Evolutionary conservation across 2,888 invertebrate species (phyloP).

Genomic region (Aphrophora alni): DNA sequence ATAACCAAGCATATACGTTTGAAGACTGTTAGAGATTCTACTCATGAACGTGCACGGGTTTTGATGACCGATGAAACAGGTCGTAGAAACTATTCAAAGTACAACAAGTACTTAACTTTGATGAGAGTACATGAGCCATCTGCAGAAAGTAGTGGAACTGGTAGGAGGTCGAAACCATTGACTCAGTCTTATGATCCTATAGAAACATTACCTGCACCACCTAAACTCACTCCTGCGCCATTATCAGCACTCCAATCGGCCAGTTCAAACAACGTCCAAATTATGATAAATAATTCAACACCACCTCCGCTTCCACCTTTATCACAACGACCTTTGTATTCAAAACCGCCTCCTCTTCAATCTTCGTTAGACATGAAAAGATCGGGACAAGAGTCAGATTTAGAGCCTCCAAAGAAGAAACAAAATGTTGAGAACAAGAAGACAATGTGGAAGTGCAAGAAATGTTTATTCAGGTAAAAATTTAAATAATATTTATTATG

Average conservation of each 20-base stretch:
- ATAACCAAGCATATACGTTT: slow-evolving; percentile 94
- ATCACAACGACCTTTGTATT: slow-evolving; percentile 12
- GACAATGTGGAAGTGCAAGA: slow-evolving; percentile 88
- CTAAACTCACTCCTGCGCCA: slow-evolving; percentile 34
- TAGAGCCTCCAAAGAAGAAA: slow-evolving; percentile 47
- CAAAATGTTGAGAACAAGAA: slow-evolving; percentile 66
- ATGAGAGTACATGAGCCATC: slow-evolving; percentile 59
- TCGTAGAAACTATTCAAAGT: slow-evolving; percentile 89
- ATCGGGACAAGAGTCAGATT: slow-evolving; percentile 36
- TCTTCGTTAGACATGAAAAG: slow-evolving; percentile 55
- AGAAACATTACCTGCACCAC: slow-evolving; percentile 36
- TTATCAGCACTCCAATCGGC: slow-evolving; percentile 18
- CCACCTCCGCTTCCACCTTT: slow-evolving; percentile 21
- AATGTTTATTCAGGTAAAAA: slow-evolving; percentile 83
- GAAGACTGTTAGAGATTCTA: slow-evolving; percentile 83
- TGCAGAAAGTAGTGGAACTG: slow-evolving; percentile 47
- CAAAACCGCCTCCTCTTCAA: slow-evolving; percentile 39
- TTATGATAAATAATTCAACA: slow-evolving; percentile 38
- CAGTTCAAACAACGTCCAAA: slow-evolving; percentile 22
- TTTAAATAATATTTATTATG: neutral
- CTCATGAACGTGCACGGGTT: slow-evolving; percentile 81
- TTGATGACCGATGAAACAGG: slow-evolving; percentile 93
- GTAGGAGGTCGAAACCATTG: slow-evolving; percentile 37
- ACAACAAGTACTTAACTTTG: slow-evolving; percentile 85
- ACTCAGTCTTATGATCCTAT: slow-evolving; percentile 29